These are phyloP conservation scores for Crematogaster levior DNA, from an alignment of 2,888 invertebrate genomes.

Conservation along the genomic window DNA sequence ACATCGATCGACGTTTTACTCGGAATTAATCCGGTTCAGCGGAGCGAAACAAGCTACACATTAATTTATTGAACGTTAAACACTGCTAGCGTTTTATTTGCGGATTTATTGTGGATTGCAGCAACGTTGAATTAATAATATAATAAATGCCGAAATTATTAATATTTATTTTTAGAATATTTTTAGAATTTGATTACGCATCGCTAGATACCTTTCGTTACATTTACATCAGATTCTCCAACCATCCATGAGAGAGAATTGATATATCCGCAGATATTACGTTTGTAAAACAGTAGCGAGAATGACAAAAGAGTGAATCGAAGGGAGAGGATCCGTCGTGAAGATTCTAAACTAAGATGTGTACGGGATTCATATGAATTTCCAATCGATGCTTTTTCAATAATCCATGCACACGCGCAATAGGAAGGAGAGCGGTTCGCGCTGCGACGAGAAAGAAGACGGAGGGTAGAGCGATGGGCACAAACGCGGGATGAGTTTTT, in stretches of 20 bases:
- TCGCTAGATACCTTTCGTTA: background rate
- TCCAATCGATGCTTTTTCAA: constrained; percentile 72
- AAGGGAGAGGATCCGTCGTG: constrained; percentile 24
- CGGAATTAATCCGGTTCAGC: background rate
- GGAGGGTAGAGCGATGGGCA: constrained; percentile 12
- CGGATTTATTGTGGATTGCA: background rate
- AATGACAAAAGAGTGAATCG: constrained; percentile 16
- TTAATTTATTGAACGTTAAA: constrained; percentile 1
- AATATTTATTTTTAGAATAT: background rate
- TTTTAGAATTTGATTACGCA: background rate
- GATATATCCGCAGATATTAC: background rate
- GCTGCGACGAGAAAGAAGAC: constrained; percentile 11
- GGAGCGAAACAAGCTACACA: background rate
- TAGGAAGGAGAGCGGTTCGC: constrained; percentile 2
- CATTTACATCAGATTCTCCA: background rate
- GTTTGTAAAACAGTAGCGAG: constrained; percentile 9
- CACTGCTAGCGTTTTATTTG: background rate
- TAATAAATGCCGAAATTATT: background rate
- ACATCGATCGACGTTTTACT: background rate
- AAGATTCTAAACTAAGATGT: constrained; percentile 72
- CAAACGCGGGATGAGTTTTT: constrained; percentile 61
- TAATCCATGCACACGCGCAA: constrained; percentile 77
- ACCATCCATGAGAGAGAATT: background rate
- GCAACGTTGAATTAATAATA: background rate
- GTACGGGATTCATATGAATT: constrained; percentile 69